A percentile compares a stretch with the other conserved stretches of the same genome.
Conservation (phyloP, 2,888 invertebrate genomes). For the Cotesia congregata region DNA sequence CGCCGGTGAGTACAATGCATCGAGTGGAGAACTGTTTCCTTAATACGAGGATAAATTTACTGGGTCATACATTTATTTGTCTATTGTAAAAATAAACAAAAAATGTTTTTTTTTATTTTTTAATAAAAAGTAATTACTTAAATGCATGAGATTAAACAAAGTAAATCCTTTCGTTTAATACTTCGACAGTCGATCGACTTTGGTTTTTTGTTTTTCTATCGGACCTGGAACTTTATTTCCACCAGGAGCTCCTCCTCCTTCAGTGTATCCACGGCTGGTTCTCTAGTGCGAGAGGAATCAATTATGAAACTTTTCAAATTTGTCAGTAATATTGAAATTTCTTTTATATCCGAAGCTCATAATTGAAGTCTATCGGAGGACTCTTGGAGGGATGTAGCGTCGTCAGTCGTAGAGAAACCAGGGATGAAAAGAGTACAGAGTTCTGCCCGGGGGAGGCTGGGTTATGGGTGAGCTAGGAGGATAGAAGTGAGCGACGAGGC, state of each 20-base stretch:
- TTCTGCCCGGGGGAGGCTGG: slow-evolving; percentile 37
- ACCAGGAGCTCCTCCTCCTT: slow-evolving; percentile 32
- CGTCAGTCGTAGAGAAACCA: slow-evolving; percentile 42
- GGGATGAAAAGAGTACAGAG: slow-evolving; percentile 33
- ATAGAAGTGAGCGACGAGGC: slow-evolving; percentile 43
- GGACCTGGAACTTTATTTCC: slow-evolving; percentile 42
- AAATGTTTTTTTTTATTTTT: not conserved
- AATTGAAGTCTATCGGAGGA: slow-evolving; percentile 68
- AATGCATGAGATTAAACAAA: slow-evolving; percentile 6
- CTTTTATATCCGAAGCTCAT: slow-evolving; percentile 67
- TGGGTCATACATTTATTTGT: slow-evolving; percentile 1
- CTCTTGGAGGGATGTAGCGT: slow-evolving; percentile 52
- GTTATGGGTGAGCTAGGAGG: slow-evolving; percentile 43
- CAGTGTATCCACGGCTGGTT: not conserved
- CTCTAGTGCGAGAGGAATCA: slow-evolving; percentile 61
- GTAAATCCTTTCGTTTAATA: slow-evolving; percentile 66
- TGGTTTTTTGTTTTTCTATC: slow-evolving; percentile 54
- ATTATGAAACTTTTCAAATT: slow-evolving; percentile 70
- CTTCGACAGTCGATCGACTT: slow-evolving; percentile 46
- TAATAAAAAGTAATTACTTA: not conserved
- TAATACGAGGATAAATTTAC: not conserved
- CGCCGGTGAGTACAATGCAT: slow-evolving; percentile 57
- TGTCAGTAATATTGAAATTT: slow-evolving; percentile 70
- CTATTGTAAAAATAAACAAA: not conserved
- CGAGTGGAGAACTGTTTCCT: slow-evolving; percentile 35